Percentiles rank a stretch among this genome's conserved stretches.
phyloP scores from a whole-genome alignment of 1,140 invertebrate genomes.

The Drosophila murphyi region DNA sequence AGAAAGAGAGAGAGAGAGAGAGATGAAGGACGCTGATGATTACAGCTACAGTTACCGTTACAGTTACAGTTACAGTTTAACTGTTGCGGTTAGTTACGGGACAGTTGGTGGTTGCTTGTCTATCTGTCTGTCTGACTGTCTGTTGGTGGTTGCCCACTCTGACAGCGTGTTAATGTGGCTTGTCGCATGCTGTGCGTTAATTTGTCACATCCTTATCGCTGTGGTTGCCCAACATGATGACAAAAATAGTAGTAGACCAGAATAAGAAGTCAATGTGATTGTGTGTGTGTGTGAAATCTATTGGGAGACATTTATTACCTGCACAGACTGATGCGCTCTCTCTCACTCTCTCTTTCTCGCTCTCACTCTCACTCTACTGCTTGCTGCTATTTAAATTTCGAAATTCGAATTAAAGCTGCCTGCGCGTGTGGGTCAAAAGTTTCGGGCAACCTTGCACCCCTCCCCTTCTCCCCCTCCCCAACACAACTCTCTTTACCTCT shows the following conservation, averaged over 20 bases:
- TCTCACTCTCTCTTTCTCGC: background rate
- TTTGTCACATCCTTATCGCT: slow-evolving; percentile 71
- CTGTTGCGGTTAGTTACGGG: slow-evolving; percentile 62
- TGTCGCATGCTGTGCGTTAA: slow-evolving; percentile 60
- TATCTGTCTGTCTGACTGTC: no score
- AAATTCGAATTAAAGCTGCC: slow-evolving; percentile 62
- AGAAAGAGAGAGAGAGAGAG: background rate
- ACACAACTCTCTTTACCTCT: background rate
- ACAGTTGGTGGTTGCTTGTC: slow-evolving; percentile 18
- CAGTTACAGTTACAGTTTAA: slow-evolving; percentile 27
- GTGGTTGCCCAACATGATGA: slow-evolving; percentile 35
- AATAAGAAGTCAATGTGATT: background rate
- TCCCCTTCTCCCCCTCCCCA: background rate
- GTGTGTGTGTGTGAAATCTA: slow-evolving; percentile 51
- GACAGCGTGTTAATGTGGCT: slow-evolving; percentile 40
- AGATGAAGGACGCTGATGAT: slow-evolving; percentile 32
- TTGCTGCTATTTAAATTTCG: slow-evolving; percentile 50
- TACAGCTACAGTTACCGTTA: slow-evolving; percentile 26
- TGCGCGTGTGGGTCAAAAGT: slow-evolving; percentile 42
- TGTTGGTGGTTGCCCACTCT: slow-evolving; percentile 13
- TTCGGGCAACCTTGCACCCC: background rate
- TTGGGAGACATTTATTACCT: slow-evolving; percentile 78
- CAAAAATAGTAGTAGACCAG: slow-evolving; percentile 25
- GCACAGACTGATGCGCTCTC: slow-evolving; percentile 16
- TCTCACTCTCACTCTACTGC: background rate